Conservation (phyloP, 2,888 invertebrate species). For the Netelia virgata region DNA sequence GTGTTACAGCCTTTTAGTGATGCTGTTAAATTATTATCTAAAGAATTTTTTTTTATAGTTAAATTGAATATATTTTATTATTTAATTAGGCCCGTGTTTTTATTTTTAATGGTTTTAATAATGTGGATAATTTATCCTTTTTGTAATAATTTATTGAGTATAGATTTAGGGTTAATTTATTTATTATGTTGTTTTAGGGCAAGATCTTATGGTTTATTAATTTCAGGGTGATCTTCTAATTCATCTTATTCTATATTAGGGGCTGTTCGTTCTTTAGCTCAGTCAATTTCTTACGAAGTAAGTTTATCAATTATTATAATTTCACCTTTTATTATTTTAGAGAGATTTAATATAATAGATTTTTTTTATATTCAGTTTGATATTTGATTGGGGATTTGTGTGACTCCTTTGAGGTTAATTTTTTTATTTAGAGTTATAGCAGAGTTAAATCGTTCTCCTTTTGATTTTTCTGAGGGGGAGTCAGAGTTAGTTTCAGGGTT, state of each 20-base stretch:
- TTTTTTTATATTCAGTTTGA: slow-evolving; percentile 85
- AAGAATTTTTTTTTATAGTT: slow-evolving; percentile 87
- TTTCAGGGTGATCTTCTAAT: slow-evolving; percentile 90
- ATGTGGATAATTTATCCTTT: slow-evolving; percentile 88
- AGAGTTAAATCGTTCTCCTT: slow-evolving; percentile 91
- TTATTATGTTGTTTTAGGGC: slow-evolving; percentile 89
- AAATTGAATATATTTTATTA: slow-evolving; percentile 88
- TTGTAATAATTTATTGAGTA: slow-evolving; percentile 86
- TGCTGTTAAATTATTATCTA: slow-evolving; percentile 90
- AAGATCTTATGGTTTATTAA: slow-evolving; percentile 88
- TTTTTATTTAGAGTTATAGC: slow-evolving; percentile 88
- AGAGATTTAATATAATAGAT: slow-evolving; percentile 86
- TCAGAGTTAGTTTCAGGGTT: slow-evolving; percentile 92
- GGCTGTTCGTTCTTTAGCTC: slow-evolving; percentile 89
- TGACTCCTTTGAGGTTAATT: slow-evolving; percentile 86
- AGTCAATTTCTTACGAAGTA: slow-evolving; percentile 92
- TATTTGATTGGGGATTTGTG: too few species aligned
- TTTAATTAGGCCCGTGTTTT: slow-evolving; percentile 87
- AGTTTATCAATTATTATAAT: slow-evolving; percentile 89
- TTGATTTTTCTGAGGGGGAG: slow-evolving; percentile 93
- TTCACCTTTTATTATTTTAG: slow-evolving; percentile 87
- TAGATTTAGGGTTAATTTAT: slow-evolving; percentile 88
- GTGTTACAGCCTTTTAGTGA: slow-evolving; percentile 90
- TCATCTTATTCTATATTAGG: slow-evolving; percentile 91
- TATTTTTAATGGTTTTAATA: slow-evolving; percentile 87